These are phyloP conservation scores for Lasiurus cinereus DNA, from an alignment of 2,113 vertebrate species.

Conservation along the genomic window DNA sequence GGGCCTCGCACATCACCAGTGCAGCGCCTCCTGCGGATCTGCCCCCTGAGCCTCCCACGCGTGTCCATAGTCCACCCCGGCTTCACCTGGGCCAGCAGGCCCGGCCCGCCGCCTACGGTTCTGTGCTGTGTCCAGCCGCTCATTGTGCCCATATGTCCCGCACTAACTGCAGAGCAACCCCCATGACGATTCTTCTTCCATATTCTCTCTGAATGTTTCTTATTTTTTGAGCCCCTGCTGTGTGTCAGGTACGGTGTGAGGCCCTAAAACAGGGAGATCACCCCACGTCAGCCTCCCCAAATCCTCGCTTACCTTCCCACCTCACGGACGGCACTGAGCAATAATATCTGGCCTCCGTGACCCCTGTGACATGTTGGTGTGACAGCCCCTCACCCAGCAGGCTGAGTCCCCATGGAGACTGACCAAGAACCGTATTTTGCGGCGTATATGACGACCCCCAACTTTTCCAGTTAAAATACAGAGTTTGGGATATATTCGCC, in stretches of 20 bases:
- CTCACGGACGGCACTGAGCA: conserved; percentile 16
- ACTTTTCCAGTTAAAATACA: too few species aligned
- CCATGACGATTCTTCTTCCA: conserved; percentile 33
- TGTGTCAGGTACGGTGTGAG: background rate
- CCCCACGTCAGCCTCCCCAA: background rate
- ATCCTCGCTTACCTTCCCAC: background rate
- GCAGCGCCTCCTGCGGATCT: background rate
- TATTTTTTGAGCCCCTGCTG: conserved; percentile 45
- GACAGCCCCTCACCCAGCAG: too few species aligned
- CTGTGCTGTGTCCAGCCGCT: conserved; percentile 32
- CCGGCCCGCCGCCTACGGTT: background rate
- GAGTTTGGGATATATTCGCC: too few species aligned
- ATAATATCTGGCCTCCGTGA: conserved; percentile 19
- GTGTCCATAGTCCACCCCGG: background rate
- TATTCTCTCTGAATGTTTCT: conserved; percentile 26
- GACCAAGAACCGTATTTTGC: conserved; percentile 1
- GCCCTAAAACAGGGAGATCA: background rate
- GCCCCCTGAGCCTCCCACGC: background rate
- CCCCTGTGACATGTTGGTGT: background rate
- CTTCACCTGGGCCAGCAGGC: background rate
- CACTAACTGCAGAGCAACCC: conserved; percentile 50
- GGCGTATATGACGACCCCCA: too few species aligned
- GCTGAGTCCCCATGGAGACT: conserved; percentile 50
- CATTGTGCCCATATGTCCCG: conserved; percentile 54
- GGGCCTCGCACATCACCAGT: background rate